Base-by-base conservation (phyloP, 2,888 invertebrate genomes). In the Chloromyia formosa region DNA sequence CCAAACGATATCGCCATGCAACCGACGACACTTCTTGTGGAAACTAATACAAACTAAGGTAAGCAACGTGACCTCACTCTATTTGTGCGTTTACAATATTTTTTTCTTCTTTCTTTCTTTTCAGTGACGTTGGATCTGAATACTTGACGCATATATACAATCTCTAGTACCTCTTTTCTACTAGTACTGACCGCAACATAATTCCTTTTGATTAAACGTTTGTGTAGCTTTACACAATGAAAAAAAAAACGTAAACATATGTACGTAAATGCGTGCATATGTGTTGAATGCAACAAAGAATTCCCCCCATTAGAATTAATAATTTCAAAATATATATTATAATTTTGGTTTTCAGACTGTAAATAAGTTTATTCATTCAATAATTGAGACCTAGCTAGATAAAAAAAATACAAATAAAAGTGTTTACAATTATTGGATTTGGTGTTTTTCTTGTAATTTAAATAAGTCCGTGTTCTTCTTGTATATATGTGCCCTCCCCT, bases 41-140 rank as follows among this genome's bases (percentile, higher is more conserved):
- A 66, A 16, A 66, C 49, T 7, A 66, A 66, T 66, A 45, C n/a
- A 14, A 27, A 27, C 27, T 27, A n/a, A n/a, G 20, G 16, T 7
- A 35, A 35, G 7, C 27, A 35, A 35, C 27, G 7, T n/a, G n/a
- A n/a, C n/a, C n/a, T n/a, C n/a, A n/a, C n/a, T n/a, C n/a, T n/a
- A n/a, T n/a, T n/a, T n/a, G n/a, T n/a, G n/a, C n/a, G n/a, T n/a
- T n/a, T n/a, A 22, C 22, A 45, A 61, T 18, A 61, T 22, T 18
- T 61, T 5, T 27, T 61, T 23, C 5, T 9, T 61, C n/a, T 66
- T 9, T 62, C 20, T 45, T 66, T 20, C 20, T 45, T 27, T 22
- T 10, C 66, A 66, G 66, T 66, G 66, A 66, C 66, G 22, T 66
- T 49, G 66, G 66, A 45, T 66, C 7, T 49, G 49, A 49, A 66